These are phyloP conservation scores for Asobara japonica DNA, from an alignment of 1,140 invertebrate species.

Conservation along the genomic window DNA sequence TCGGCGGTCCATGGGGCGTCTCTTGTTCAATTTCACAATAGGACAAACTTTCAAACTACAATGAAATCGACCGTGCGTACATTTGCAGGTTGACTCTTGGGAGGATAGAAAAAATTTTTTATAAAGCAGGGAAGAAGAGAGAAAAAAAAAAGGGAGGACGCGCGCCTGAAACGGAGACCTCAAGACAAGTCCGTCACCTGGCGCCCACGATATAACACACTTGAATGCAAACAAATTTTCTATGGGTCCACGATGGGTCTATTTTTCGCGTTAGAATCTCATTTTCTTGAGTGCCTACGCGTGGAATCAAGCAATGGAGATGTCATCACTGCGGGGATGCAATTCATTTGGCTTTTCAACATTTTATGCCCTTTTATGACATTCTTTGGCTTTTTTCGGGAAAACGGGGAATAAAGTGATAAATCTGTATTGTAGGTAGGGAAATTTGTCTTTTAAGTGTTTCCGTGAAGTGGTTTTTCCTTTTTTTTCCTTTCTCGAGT, in stretches of 20 bases:
- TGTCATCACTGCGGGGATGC: slow-evolving; percentile 4
- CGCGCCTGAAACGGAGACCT: neutral
- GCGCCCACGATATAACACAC: slow-evolving; percentile 1
- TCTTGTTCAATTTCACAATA: slow-evolving; percentile 37
- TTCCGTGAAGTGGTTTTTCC: neutral
- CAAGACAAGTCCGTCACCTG: slow-evolving; percentile 24
- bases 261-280: slow-evolving; percentile 26
- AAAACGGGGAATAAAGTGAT: neutral
- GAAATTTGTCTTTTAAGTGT: neutral
- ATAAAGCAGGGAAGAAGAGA: neutral
- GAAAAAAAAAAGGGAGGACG: slow-evolving; percentile 15
- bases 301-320: slow-evolving; percentile 8
- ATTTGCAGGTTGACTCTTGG: slow-evolving; percentile 63
- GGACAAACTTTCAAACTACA: slow-evolving; percentile 40
- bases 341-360: slow-evolving; percentile 6
- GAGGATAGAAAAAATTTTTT: neutral
- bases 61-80: slow-evolving; percentile 52
- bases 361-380: neutral
- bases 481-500: neutral
- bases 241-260: slow-evolving; percentile 16
- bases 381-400: neutral
- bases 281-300: slow-evolving; percentile 12
- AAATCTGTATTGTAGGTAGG: neutral
- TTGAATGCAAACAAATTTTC: slow-evolving; percentile 36
- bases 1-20: slow-evolving; percentile 27